These are phyloP conservation scores for Dasyprocta punctata DNA, from an alignment of 2,113 vertebrate species.

Conservation along the genomic window DNA sequence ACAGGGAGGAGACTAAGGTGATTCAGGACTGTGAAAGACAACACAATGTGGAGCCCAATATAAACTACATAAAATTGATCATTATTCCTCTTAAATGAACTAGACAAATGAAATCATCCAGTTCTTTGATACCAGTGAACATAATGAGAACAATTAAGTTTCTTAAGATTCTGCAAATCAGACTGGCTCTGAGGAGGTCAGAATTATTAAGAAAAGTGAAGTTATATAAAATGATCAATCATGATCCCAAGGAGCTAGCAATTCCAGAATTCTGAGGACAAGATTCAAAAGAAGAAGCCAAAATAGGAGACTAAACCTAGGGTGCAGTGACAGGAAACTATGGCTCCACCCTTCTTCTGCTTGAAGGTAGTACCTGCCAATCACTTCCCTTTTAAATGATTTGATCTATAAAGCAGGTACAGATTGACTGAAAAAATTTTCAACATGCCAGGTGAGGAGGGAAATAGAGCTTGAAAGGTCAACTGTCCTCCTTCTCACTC, in stretches of 20 bases:
- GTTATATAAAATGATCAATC: background rate
- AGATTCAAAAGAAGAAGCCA: background rate
- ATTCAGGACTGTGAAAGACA: background rate
- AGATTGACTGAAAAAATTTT: background rate
- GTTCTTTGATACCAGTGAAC: background rate
- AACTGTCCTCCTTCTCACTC: background rate
- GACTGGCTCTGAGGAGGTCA: background rate
- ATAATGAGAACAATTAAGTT: background rate
- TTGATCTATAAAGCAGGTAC: background rate
- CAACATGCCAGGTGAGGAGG: background rate
- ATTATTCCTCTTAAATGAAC: slow-evolving; percentile 1
- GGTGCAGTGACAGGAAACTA: background rate
- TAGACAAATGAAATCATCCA: background rate
- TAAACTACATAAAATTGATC: background rate
- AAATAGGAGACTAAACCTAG: background rate
- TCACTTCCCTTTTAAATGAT: background rate
- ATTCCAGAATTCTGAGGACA: background rate
- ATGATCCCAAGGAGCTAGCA: background rate
- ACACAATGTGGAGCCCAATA: background rate
- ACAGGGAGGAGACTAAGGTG: background rate
- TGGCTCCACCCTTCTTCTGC: background rate
- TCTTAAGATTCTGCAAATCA: slow-evolving; percentile 21
- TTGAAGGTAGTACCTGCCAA: background rate
- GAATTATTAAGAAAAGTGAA: background rate
- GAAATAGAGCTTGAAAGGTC: background rate